phyloP scores from a whole-genome alignment of 2,113 vertebrate genomes.

The Polypterus bichir region DNA sequence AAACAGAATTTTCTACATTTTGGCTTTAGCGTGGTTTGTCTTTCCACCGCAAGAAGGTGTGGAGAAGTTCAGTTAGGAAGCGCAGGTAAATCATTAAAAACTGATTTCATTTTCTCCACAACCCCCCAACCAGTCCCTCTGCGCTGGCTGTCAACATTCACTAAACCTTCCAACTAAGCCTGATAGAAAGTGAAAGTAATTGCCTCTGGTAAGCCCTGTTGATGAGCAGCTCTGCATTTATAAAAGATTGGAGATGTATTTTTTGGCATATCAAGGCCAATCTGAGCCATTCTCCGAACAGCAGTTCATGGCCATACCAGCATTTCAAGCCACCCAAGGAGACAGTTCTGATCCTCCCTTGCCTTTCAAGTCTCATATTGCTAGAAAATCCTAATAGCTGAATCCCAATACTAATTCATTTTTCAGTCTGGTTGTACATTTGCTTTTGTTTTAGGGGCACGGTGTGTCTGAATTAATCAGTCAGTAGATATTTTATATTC shows the following conservation, averaged over 20 bases:
- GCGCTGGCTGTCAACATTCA: background rate
- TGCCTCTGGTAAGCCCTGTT: background rate
- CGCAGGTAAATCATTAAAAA: background rate
- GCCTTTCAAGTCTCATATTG: no score
- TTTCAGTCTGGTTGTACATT: no score
- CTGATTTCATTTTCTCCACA: background rate
- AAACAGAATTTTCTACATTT: no score
- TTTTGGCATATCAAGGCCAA: background rate
- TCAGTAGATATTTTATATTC: no score
- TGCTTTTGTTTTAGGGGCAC: no score
- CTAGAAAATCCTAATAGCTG: no score
- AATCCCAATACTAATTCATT: no score
- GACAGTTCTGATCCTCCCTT: no score
- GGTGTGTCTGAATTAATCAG: no score
- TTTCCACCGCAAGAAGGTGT: no score
- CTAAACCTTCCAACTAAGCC: background rate
- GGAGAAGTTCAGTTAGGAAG: background rate
- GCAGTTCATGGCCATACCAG: constrained; percentile 20
- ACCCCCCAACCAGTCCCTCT: background rate
- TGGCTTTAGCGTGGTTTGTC: no score
- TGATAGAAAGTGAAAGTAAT: constrained; percentile 15
- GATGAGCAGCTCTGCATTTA: constrained; percentile 1
- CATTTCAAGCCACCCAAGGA: constrained; percentile 11
- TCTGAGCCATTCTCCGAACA: constrained; percentile 7
- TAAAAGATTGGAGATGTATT: background rate